Conservation (phyloP, 2,113 vertebrate species). For the Lagopus muta region DNA sequence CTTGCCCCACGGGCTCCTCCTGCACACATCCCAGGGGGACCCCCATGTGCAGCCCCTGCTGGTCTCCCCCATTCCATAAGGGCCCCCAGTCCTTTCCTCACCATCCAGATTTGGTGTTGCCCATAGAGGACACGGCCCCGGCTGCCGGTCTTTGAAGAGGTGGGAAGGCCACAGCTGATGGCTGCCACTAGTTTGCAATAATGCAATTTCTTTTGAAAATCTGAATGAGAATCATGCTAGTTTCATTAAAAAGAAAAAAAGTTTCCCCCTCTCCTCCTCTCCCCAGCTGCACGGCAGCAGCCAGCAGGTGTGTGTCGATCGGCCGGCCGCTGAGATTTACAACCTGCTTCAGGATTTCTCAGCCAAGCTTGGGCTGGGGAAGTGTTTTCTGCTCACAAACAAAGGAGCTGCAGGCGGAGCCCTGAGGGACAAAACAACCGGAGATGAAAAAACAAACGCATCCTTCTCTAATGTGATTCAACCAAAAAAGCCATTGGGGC, state of each 20-base stretch:
- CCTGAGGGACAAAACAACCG: slow-evolving; percentile 43
- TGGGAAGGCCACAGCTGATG: not conserved
- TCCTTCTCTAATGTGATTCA: not conserved
- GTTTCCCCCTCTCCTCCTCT: not conserved
- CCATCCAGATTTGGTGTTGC: not conserved
- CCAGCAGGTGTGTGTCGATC: slow-evolving; percentile 68
- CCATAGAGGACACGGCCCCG: not conserved
- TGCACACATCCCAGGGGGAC: rapidly evolving
- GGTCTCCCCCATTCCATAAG: not conserved
- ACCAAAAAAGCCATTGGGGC: not conserved
- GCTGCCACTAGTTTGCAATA: not conserved
- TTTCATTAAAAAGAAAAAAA: slow-evolving; percentile 34
- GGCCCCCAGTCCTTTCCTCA: not conserved
- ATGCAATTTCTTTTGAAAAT: slow-evolving; percentile 10
- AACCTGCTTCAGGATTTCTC: slow-evolving; percentile 60
- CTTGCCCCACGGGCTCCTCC: not conserved
- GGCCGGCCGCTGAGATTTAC: slow-evolving; percentile 58
- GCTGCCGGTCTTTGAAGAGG: slow-evolving; percentile 2
- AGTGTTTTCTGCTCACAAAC: slow-evolving; percentile 62
- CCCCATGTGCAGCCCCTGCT: not conserved
- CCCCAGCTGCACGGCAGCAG: slow-evolving; percentile 60
- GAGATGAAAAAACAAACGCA: slow-evolving; percentile 43
- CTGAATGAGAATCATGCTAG: slow-evolving; percentile 2
- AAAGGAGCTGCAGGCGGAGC: slow-evolving; percentile 43
- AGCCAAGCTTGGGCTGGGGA: slow-evolving; percentile 12